Evolutionary conservation across 2,113 vertebrate species (phyloP).

Genomic region (Salvator merianae): DNA sequence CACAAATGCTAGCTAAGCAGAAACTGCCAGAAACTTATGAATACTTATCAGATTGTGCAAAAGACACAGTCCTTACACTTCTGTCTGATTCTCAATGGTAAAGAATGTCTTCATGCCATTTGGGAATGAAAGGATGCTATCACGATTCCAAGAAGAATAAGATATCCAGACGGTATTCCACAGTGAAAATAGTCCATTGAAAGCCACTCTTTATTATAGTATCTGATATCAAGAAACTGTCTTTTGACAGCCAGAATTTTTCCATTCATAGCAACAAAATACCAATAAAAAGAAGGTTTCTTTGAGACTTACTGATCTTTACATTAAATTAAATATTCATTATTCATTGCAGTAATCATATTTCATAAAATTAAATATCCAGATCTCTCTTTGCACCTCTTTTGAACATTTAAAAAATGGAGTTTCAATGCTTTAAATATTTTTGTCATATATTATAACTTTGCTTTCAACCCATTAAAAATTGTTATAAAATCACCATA

Average conservation of each 20-base stretch:
- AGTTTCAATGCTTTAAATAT: not conserved
- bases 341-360: constrained; percentile 17
- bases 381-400: not conserved
- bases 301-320: constrained; percentile 48
- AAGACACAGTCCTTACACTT: constrained; percentile 51
- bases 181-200: constrained; percentile 58
- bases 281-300: constrained; percentile 47
- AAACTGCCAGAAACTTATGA: constrained; percentile 57
- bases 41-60: constrained; percentile 64
- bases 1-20: constrained; percentile 38
- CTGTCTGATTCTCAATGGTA: constrained; percentile 55
- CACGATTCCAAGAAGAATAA: constrained; percentile 55
- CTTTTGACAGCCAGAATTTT: constrained; percentile 49
- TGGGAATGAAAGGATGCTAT: constrained; percentile 63
- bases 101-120: constrained; percentile 54
- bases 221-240: constrained; percentile 57
- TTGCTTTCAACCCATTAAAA: not conserved
- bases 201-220: constrained; percentile 57
- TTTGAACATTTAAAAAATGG: not conserved
- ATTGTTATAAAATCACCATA: not conserved
- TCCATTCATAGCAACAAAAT: constrained; percentile 38
- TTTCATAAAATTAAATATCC: constrained; percentile 19
- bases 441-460: not conserved
- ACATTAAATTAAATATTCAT: constrained; percentile 25
- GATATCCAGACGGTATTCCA: constrained; percentile 46